Conservation (phyloP, 2,113 vertebrate genomes). For the Tauraco erythrolophus region DNA sequence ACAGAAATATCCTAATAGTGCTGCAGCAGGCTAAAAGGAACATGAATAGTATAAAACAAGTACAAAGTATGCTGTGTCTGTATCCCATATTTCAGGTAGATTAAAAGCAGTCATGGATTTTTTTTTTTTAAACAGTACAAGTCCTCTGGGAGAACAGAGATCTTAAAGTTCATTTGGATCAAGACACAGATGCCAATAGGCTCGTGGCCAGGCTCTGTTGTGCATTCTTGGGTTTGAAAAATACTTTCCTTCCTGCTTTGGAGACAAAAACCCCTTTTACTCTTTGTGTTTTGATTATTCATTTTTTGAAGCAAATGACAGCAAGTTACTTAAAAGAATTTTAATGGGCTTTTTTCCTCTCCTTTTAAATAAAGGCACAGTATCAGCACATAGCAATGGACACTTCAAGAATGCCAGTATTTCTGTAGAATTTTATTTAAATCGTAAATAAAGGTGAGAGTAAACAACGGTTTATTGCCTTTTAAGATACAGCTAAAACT, state of each 20-base stretch:
- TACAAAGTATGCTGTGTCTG: background rate
- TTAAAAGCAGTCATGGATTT: conserved; percentile 18
- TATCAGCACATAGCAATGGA: background rate
- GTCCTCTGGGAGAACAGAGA: conserved; percentile 27
- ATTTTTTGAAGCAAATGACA: conserved; percentile 18
- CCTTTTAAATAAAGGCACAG: background rate
- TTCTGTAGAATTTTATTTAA: background rate
- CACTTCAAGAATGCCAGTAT: background rate
- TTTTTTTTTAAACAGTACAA: background rate
- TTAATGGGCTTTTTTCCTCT: conserved; percentile 7
- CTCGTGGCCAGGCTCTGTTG: conserved; percentile 33
- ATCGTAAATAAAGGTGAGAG: background rate
- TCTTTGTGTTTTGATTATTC: conserved; percentile 49
- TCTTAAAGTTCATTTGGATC: conserved; percentile 43
- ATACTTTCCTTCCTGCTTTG: conserved; percentile 47
- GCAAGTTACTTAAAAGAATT: conserved; percentile 21
- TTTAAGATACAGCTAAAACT: background rate
- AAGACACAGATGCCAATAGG: conserved; percentile 28
- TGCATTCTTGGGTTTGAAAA: conserved; percentile 56
- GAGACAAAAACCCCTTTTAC: conserved; percentile 34
- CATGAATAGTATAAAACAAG: background rate
- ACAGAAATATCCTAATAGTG: background rate
- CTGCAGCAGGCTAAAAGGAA: background rate
- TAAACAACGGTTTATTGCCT: background rate
- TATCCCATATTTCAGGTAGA: conserved; percentile 44